Percentiles rank a stretch among this genome's conserved stretches.
Conservation (phyloP, 2,888 invertebrate genomes). For the Melinaea marsaeus region DNA sequence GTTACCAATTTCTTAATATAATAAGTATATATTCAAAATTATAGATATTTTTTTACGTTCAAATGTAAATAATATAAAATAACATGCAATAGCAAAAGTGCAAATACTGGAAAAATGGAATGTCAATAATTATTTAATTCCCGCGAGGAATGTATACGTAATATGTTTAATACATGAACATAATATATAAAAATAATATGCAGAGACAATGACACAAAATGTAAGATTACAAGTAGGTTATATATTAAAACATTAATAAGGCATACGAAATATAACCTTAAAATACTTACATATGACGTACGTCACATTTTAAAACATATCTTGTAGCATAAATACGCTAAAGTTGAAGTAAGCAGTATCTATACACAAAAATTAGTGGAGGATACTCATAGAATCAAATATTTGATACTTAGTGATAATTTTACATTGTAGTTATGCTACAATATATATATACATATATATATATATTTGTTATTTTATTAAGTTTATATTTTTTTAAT, state of each 20-base stretch:
- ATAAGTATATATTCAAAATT: not conserved
- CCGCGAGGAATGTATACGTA: conserved; percentile 26
- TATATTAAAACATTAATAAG: conserved; percentile 5
- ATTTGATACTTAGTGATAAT: too few relatives aligned
- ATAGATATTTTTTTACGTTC: conserved; percentile 6
- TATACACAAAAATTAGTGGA: too few relatives aligned
- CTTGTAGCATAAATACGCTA: not conserved
- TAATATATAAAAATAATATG: not conserved
- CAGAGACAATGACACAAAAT: not conserved
- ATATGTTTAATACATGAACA: not conserved
- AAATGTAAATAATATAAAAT: conserved; percentile 8
- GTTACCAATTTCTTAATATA: not conserved
- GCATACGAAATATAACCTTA: conserved; percentile 5
- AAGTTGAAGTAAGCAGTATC: too few relatives aligned
- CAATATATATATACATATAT: too few relatives aligned
- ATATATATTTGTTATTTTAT: too few relatives aligned
- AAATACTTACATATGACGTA: not conserved
- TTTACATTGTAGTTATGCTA: too few relatives aligned
- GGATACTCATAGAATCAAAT: too few relatives aligned
- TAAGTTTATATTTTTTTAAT: too few relatives aligned
- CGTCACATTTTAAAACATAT: not conserved
- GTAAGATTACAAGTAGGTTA: not conserved
- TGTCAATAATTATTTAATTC: conserved; percentile 25
- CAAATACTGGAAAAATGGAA: conserved; percentile 32
- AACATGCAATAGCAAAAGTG: conserved; percentile 22